Conservation (phyloP, 2,797 vertebrate species). For the Onychomys arenicola region DNA sequence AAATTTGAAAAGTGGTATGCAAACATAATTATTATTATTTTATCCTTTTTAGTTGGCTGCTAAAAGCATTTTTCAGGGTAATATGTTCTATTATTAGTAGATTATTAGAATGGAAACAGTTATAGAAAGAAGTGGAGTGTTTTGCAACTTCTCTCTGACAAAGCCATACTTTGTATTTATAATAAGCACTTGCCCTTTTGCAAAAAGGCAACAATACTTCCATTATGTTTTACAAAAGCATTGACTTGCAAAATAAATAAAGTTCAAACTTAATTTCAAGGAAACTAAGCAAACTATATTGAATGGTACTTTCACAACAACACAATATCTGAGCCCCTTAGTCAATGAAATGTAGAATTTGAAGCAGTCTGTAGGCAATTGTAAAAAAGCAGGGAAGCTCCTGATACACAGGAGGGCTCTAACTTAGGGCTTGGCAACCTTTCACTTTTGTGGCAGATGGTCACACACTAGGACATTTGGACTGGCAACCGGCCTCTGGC, state of each 20-base stretch:
- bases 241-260: constrained; percentile 3
- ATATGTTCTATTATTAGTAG: background rate
- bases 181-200: background rate
- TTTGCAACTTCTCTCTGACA: background rate
- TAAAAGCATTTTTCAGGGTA: background rate
- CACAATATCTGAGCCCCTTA: background rate
- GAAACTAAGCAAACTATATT: background rate
- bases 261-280: background rate
- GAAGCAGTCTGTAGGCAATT: constrained; percentile 32
- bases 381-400: constrained; percentile 31
- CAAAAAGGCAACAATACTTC: background rate
- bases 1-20: background rate
- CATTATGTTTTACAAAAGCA: background rate
- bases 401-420: constrained; percentile 5
- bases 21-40: background rate
- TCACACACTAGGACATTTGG: constrained; percentile 64
- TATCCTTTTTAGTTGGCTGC: background rate
- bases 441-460: constrained; percentile 61
- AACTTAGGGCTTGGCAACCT: constrained; percentile 66
- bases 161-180: background rate
- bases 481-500: constrained; percentile 53
- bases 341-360: constrained; percentile 58
- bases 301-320: background rate
- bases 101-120: background rate
- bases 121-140: background rate